Percentiles rank a stretch among this genome's conserved stretches.
phyloP scores from a whole-genome alignment of 2,888 invertebrate species.

The Xestoiulus laeticollis region DNA sequence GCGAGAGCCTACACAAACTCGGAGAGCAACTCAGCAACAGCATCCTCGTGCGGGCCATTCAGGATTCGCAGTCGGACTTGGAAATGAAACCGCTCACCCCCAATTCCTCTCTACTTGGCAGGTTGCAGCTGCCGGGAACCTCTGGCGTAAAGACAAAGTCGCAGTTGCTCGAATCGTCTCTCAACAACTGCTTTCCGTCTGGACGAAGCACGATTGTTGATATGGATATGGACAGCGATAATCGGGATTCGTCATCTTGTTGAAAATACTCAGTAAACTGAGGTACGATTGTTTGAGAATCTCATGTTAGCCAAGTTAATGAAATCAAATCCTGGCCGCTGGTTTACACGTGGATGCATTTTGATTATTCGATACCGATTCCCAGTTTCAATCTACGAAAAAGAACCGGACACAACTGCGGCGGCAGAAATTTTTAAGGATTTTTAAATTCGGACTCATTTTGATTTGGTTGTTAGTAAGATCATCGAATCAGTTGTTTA shows the following conservation, averaged over 20 bases:
- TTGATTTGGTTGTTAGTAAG: too few species aligned
- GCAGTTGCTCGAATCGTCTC: neutral
- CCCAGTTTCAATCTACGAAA: too few species aligned
- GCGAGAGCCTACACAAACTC: neutral
- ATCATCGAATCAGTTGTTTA: too few species aligned
- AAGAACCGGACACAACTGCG: too few species aligned
- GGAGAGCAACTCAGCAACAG: slow-evolving; percentile 45
- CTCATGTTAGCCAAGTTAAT: too few species aligned
- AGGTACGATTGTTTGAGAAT: neutral
- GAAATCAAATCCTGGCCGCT: too few species aligned
- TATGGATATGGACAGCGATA: slow-evolving; percentile 56
- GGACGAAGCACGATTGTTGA: slow-evolving; percentile 52
- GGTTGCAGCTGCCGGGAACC: neutral
- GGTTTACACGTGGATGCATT: too few species aligned
- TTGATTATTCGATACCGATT: too few species aligned
- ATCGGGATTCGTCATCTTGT: slow-evolving; percentile 55
- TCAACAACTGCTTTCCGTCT: neutral
- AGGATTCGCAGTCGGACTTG: slow-evolving; percentile 45
- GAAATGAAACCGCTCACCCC: slow-evolving; percentile 40
- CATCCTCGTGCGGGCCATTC: slow-evolving; percentile 23
- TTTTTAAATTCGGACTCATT: too few species aligned
- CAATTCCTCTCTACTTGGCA: neutral
- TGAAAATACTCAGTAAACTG: slow-evolving; percentile 17
- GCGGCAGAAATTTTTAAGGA: too few species aligned
- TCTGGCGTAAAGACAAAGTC: neutral